These are phyloP conservation scores for Crotalus helleri DNA, from an alignment of 2,113 vertebrate genomes.

Conservation along the genomic window DNA sequence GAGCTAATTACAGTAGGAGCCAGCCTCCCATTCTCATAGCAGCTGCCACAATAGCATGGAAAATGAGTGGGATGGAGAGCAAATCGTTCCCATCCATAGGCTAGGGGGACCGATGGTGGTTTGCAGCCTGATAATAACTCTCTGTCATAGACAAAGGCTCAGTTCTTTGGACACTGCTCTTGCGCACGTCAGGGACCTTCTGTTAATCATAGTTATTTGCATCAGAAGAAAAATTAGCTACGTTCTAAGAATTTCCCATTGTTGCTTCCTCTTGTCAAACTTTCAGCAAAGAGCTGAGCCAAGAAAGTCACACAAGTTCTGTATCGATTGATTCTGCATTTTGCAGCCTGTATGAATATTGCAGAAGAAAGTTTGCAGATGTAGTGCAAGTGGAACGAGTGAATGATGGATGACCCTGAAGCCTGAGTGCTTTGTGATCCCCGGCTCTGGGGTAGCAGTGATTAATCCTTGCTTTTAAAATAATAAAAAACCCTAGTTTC, in stretches of 20 bases:
- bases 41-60: conserved; percentile 1
- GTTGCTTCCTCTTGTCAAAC: background rate
- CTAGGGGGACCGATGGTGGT: background rate
- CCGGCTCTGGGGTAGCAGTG: background rate
- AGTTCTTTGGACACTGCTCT: no score
- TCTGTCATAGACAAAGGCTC: background rate
- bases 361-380: background rate
- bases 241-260: background rate
- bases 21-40: background rate
- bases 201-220: conserved; percentile 1
- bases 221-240: background rate
- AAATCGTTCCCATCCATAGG: background rate
- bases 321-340: background rate
- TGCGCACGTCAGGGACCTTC: background rate
- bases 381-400: background rate
- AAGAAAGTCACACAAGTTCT: background rate
- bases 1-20: background rate
- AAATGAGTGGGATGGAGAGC: background rate
- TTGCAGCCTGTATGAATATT: no score
- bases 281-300: background rate
- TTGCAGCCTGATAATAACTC: background rate
- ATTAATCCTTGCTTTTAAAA: background rate
- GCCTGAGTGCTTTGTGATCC: background rate
- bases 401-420: background rate
- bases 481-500: background rate